phyloP scores from a whole-genome alignment of 2,888 invertebrate genomes.

The Luperina testacea region DNA sequence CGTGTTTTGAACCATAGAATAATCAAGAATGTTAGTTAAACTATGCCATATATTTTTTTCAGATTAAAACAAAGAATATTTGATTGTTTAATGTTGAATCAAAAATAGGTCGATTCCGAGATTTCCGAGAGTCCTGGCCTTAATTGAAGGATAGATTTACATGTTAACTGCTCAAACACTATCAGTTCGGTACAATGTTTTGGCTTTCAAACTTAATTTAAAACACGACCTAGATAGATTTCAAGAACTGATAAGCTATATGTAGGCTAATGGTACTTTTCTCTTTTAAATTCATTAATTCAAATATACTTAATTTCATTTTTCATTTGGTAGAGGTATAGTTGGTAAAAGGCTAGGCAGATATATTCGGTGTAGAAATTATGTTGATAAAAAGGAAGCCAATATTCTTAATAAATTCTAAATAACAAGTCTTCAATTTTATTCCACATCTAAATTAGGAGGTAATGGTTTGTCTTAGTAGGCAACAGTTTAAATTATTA shows the following conservation, averaged over 20 bases:
- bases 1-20: too few relatives aligned
- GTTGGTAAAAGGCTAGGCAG: not conserved
- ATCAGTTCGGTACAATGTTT: not conserved
- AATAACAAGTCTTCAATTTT: not conserved
- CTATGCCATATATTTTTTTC: too few relatives aligned
- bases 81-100: too few relatives aligned
- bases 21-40: too few relatives aligned
- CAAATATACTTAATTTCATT: not conserved
- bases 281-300: not conserved
- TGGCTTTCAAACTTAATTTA: not conserved
- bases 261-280: not conserved
- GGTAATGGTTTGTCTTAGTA: not conserved
- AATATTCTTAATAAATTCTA: not conserved
- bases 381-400: not conserved
- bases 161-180: slow-evolving; percentile 19
- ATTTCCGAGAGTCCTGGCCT: too few relatives aligned
- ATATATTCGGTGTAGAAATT: not conserved
- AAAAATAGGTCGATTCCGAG: too few relatives aligned
- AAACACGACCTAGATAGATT: slow-evolving; percentile 3
- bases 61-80: too few relatives aligned
- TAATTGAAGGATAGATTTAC: slow-evolving; percentile 30
- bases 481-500: not conserved
- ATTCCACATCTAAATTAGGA: too few relatives aligned
- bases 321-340: too few relatives aligned
- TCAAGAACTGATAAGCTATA: not conserved